Evolutionary conservation across 2,888 invertebrate species (phyloP), one percentile per base, ranked within the genome.

Genomic region (Drosophila robusta): DNA sequence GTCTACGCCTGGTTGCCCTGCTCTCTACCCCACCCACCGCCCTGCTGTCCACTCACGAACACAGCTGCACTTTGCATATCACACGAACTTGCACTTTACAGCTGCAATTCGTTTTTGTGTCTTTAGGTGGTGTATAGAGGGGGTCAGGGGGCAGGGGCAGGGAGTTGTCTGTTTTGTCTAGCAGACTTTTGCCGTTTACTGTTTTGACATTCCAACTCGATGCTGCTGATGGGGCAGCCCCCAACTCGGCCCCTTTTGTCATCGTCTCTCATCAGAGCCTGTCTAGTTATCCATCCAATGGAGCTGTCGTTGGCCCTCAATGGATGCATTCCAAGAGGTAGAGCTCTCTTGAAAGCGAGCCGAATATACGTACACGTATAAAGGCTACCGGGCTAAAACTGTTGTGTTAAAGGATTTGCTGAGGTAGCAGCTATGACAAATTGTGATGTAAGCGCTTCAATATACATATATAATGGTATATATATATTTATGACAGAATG

Each of bases 21-120:
- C 29, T 16, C 16, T 34, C 22, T 16, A 18, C 11, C 29, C 39
- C 36, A 12, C 32, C 45, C 55, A 47, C 57, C n/a, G n/a, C n/a
- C n/a, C n/a, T n/a, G n/a, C n/a, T n/a, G n/a, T 18, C 57, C 45
- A 47, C 14, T 38, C 45, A 26, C 32, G 52, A 24, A 46, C 69
- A 68, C 52, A 46, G 49, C 66, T 70, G 64, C 80, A 85, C 85
- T 85, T 85, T 81, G 72, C 87, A 87, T 87, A 69, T 85, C 83
- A 85, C 85, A 87, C 68, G 83, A 87, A 78, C 87, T 83, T 87
- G 85, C 83, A 83, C 83, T 87, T 83, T 87, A 78, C 75, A 71
- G 70, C 66, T 64, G 49, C 63, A 54, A 36, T 64, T 24, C n/a
- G 3, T 16, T 32, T 38, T 44, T 16, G 24, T 60, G 18, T 65